phyloP scores from a whole-genome alignment of 2,797 vertebrate genomes.

The Argyrosomus regius region DNA sequence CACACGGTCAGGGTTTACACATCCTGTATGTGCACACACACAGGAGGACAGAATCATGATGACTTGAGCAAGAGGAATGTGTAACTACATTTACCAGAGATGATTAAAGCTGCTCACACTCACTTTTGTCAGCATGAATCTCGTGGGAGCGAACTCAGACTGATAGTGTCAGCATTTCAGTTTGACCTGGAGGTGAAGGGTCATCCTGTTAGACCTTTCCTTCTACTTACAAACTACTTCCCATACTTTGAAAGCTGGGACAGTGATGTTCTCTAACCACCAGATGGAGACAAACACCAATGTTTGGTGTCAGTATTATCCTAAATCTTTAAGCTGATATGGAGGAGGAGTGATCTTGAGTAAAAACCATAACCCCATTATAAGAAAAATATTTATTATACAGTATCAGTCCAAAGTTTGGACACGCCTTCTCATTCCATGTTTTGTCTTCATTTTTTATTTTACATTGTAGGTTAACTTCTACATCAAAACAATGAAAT shows the following conservation, averaged over 20 bases:
- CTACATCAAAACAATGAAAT: too few relatives aligned
- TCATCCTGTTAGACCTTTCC: not conserved
- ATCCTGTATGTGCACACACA: too few relatives aligned
- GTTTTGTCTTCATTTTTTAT: not conserved
- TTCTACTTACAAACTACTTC: not conserved
- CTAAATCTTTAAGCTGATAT: not conserved
- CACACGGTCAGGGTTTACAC: too few relatives aligned
- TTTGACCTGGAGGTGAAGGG: not conserved
- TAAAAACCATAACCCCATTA: not conserved
- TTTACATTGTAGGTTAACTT: not conserved
- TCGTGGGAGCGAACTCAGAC: not conserved
- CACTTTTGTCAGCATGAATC: not conserved
- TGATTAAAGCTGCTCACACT: not conserved
- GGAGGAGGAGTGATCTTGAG: not conserved
- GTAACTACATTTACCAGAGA: too few relatives aligned
- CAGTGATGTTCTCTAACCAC: not conserved
- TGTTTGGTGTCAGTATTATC: too few relatives aligned
- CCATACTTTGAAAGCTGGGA: not conserved
- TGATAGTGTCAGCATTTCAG: not conserved
- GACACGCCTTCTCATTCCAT: too few relatives aligned
- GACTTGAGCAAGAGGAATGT: too few relatives aligned
- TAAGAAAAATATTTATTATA: too few relatives aligned
- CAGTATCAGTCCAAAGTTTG: too few relatives aligned
- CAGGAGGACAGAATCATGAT: too few relatives aligned
- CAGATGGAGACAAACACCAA: not conserved